phyloP scores from a whole-genome alignment of 2,888 invertebrate species.

The Periphyllus acericola region DNA sequence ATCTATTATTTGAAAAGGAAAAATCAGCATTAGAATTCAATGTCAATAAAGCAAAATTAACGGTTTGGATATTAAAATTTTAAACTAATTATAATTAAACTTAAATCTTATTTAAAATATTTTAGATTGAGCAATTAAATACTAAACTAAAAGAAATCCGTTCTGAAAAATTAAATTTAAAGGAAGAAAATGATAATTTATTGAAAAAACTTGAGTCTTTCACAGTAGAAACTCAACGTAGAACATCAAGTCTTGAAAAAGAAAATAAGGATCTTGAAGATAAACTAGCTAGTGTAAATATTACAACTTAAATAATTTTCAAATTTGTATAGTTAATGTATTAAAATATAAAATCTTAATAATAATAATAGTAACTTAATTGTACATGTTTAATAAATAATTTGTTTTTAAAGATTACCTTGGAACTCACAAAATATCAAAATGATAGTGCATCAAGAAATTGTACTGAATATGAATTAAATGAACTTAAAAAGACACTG shows the following conservation, averaged over 20 bases:
- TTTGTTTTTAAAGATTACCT: constrained; percentile 14
- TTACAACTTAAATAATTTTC: background rate
- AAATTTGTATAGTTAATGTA: background rate
- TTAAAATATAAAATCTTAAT: background rate
- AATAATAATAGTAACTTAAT: background rate
- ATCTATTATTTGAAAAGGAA: constrained; percentile 79
- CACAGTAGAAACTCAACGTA: background rate
- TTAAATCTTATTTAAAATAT: background rate
- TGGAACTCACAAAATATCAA: constrained; percentile 40
- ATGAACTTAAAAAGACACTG: constrained; percentile 49
- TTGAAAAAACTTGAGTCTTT: constrained; percentile 32
- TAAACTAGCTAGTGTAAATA: constrained; percentile 40
- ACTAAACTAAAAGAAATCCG: constrained; percentile 34
- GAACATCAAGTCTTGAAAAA: constrained; percentile 25
- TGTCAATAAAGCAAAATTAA: constrained; percentile 47
- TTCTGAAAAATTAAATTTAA: constrained; percentile 47
- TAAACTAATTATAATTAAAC: background rate
- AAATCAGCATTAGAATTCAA: constrained; percentile 66
- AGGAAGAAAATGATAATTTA: constrained; percentile 45
- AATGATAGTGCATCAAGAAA: constrained; percentile 34
- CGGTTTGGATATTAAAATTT: constrained; percentile 19
- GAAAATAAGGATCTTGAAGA: constrained; percentile 46
- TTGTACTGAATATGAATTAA: constrained; percentile 52
- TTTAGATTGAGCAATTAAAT: constrained; percentile 53
- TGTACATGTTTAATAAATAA: background rate